A percentile compares a stretch with the other conserved stretches of the same genome.
These are phyloP conservation scores for Teinopalpus imperialis DNA, from an alignment of 2,888 invertebrate genomes.

Conservation along the genomic window DNA sequence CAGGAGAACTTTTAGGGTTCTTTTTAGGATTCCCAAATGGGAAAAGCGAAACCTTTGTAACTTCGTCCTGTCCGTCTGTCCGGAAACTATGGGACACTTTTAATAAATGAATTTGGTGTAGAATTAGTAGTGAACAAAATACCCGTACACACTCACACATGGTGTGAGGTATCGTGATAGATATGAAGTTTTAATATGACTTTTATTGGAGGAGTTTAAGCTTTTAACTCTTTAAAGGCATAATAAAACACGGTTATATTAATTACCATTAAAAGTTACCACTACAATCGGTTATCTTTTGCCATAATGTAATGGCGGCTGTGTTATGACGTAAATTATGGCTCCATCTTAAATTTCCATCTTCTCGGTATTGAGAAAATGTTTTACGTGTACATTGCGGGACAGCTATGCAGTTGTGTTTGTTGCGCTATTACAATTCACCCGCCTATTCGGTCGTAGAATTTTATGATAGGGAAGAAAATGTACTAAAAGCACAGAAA, in stretches of 20 bases:
- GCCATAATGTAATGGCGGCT: conserved; percentile 14
- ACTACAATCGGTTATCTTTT: conserved; percentile 22
- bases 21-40: no score
- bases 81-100: no score
- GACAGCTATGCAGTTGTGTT: conserved; percentile 40
- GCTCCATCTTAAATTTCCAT: conserved; percentile 23
- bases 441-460: conserved; percentile 35
- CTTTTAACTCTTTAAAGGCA: conserved; percentile 5
- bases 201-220: no score
- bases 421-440: conserved; percentile 44
- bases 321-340: conserved; percentile 18
- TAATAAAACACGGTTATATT: conserved; percentile 23
- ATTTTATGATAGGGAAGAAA: conserved; percentile 60
- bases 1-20: conserved; percentile 2
- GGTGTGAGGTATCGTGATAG: no score
- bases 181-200: no score
- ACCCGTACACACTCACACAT: no score
- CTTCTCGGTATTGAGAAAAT: conserved; percentile 20
- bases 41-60: no score
- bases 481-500: conserved; percentile 55
- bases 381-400: conserved; percentile 25
- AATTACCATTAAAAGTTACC: conserved; percentile 24
- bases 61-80: no score
- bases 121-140: no score
- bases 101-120: no score